Base-by-base conservation (phyloP, 2,113 vertebrate species). In the Phainopepla nitens region DNA sequence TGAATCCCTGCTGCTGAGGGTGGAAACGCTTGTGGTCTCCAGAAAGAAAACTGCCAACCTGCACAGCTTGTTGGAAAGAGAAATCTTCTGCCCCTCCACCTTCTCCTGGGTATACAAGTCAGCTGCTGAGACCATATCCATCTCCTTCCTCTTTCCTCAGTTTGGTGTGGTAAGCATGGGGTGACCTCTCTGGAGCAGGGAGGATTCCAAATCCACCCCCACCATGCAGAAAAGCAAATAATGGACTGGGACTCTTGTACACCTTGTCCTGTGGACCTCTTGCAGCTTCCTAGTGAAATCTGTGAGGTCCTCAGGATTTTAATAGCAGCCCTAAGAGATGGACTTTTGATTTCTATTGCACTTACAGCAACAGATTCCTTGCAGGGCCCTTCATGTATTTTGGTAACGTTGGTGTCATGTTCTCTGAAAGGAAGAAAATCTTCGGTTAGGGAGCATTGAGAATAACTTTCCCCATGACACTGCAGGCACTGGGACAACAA, bases 381-480 rank as follows among this genome's bases (percentile, higher is more conserved):
- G 92, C 96, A 97, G 19, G 70, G 75, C 33, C 96, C 96, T 15
- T 97, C 92, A 1, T 96, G 5, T 0, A 92, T 25, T 88, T 97
- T 97, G 71, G 39, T 86, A 47, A 96, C 0, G 1, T 81, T 96
- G 68, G 71, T 4, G 7, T 86, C 3, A 10, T 95, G 76, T 17
- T 96, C 87, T 49, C 96, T 97, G 93, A 76, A 94, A 94, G 70
- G 77, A 82, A 93, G 31, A 83, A 71, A 61, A 24, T 5, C 4
- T 87, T 81, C 28, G 13, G n/a, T 96, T 78, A 96, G 85, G 44
- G 51, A 78, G 22, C 33, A 62, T 9, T 24, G 13, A 25, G 29
- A 58, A 57, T 20, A 53, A 44, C 7, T 68, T 93, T 64, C 20
- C 36, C 28, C 4, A 2, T 8, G 39, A 51, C 7, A 9, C 25